Evolutionary conservation across 2,797 vertebrate species (phyloP).

Genomic region (Apogon hyalosoma): DNA sequence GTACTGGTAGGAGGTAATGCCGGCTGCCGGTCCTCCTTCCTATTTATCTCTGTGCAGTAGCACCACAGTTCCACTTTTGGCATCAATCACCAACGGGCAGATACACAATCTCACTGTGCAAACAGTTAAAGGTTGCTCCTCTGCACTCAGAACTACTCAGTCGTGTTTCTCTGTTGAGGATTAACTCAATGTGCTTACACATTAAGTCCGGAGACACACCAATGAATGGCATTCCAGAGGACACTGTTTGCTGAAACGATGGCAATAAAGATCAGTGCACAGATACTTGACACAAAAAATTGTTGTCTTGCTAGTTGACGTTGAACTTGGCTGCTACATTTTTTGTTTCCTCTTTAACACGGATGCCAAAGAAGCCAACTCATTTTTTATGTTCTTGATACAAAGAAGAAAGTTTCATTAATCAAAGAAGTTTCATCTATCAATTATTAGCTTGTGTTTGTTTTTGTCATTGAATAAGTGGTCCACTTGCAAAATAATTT

Average conservation of each 20-base stretch:
- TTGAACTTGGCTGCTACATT: conserved; percentile 46
- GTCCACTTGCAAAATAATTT: too few species aligned
- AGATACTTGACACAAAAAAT: conserved; percentile 40
- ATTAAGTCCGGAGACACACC: conserved; percentile 60
- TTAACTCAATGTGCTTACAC: conserved; percentile 72
- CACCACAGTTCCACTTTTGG: conserved; percentile 41
- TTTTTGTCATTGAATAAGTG: too few species aligned
- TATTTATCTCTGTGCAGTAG: conserved; percentile 52
- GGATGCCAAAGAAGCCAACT: background rate
- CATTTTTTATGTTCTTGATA: background rate
- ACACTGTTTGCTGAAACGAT: conserved; percentile 48
- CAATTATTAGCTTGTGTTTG: too few species aligned
- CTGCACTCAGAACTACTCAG: conserved; percentile 69
- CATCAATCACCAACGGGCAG: conserved; percentile 67
- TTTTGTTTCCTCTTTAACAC: conserved; percentile 21
- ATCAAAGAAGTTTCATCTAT: background rate
- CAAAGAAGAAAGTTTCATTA: background rate
- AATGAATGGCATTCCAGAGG: conserved; percentile 69
- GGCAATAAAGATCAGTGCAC: conserved; percentile 44
- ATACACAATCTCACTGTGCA: conserved; percentile 79
- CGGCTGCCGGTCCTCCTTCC: conserved; percentile 35
- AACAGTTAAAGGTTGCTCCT: conserved; percentile 79
- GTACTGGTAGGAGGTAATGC: conserved; percentile 46
- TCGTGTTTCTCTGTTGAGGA: conserved; percentile 64
- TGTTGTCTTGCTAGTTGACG: conserved; percentile 28